Evolutionary conservation across 2,113 vertebrate genomes (phyloP), one percentile per base, ranked within the genome.

Genomic region (Illadopsis cleaveri): DNA sequence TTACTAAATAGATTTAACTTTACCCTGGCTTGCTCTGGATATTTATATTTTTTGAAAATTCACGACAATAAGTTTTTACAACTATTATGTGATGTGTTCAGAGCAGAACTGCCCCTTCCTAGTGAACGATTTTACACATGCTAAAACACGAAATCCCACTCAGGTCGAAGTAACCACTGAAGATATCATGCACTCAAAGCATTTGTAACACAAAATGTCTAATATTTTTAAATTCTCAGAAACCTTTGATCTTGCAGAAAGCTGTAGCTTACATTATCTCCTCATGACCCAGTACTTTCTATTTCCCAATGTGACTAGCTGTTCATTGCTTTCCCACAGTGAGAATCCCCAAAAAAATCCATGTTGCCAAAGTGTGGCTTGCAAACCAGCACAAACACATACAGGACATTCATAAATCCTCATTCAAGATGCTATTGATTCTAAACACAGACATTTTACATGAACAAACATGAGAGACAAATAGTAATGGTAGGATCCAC

Each of bases 361-460:
- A 38, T 0, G 3, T 10, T 85, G 20, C 28, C 16, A 1, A 91
- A 87, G 7, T 0, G 0, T 5, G 17, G 22, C 28, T 72, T n/a
- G 48, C 44, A 44, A 54, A 85, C 38, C n/a, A 89, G 53, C 33
- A 75, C n/a, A 75, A 6, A 45, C 4, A 5, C n/a, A 58, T 11
- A 73, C 4, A 50, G 10, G 25, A 86, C 28, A 69, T 53, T n/a
- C 33, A 65, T 50, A 87, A 78, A 80, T 21, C 27, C 45, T 65
- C 58, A 42, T 58, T 53, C 50, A 73, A 24, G 58, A n/a, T 40
- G 31, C 5, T 48, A 25, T 1, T 22, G 42, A 82, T 69, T 90
- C 50, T 69, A 69, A 89, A 93, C 15, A 37, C 1, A 15, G 61
- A 56, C 40, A 56, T 42, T 65, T 87, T 48, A 37, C 37, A 12